Evolutionary conservation across 2,888 invertebrate genomes (phyloP).

Genomic region (Acronicta psi): DNA sequence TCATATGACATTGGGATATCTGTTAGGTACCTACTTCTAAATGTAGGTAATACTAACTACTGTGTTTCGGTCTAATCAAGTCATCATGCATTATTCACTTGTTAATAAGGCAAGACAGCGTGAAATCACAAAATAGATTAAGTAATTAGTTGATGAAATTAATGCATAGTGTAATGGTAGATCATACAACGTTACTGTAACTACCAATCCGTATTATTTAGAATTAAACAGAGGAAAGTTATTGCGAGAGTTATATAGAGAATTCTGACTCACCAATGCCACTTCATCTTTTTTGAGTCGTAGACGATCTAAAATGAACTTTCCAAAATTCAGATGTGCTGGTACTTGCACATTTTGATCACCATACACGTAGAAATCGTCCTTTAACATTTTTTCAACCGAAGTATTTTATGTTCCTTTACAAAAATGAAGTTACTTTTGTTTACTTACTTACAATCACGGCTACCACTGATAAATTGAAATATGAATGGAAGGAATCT

Average conservation of each 20-base stretch:
- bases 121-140: no score
- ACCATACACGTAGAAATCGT: constrained; percentile 67
- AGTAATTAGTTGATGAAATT: no score
- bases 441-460: background rate
- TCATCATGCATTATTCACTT: no score
- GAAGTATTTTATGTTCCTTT: background rate
- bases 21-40: no score
- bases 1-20: no score
- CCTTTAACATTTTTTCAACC: constrained; percentile 57
- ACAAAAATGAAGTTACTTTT: background rate
- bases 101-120: no score
- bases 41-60: no score
- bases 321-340: constrained; percentile 77
- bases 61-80: no score
- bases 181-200: no score
- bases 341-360: constrained; percentile 71
- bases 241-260: background rate
- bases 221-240: no score
- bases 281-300: constrained; percentile 60
- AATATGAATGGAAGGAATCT: background rate
- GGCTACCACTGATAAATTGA: background rate
- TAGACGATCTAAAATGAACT: constrained; percentile 72
- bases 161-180: no score
- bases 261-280: constrained; percentile 70
- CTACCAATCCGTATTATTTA: no score